Conservation (phyloP, 2,113 vertebrate species). For the Galbula dea region DNA sequence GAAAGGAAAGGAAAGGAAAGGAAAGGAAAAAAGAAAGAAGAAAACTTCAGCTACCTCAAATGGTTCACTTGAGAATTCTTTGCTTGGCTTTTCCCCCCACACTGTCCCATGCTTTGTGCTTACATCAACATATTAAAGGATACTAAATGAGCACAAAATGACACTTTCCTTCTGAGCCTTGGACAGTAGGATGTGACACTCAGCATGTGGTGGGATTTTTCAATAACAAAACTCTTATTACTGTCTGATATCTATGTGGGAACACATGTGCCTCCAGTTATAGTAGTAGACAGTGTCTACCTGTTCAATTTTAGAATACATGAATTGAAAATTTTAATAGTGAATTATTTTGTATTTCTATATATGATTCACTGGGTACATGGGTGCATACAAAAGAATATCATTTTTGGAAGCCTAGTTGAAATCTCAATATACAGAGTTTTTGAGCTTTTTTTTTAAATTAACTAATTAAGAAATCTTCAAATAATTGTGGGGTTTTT, state of each 20-base stretch:
- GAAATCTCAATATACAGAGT: neutral
- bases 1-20: too few relatives aligned
- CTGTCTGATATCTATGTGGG: neutral
- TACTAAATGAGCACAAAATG: neutral
- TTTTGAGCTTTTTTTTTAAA: neutral
- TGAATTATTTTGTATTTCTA: neutral
- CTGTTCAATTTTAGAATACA: neutral
- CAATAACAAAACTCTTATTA: neutral
- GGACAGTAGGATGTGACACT: neutral
- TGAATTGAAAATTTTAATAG: neutral
- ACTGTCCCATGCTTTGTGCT: neutral
- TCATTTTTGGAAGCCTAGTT: neutral
- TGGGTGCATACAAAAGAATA: neutral
- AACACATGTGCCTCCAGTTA: neutral
- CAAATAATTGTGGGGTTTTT: neutral
- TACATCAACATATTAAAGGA: neutral
- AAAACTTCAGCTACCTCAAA: neutral
- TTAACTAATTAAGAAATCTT: neutral
- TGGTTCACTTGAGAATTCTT: neutral
- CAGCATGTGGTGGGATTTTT: neutral
- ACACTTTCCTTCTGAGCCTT: neutral
- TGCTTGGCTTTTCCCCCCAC: accelerated
- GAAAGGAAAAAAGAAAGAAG: too few relatives aligned
- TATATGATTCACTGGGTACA: neutral
- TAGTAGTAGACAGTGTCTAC: neutral